Evolutionary conservation across 2,797 vertebrate species (phyloP).

Genomic region (Trematomus bernacchii): DNA sequence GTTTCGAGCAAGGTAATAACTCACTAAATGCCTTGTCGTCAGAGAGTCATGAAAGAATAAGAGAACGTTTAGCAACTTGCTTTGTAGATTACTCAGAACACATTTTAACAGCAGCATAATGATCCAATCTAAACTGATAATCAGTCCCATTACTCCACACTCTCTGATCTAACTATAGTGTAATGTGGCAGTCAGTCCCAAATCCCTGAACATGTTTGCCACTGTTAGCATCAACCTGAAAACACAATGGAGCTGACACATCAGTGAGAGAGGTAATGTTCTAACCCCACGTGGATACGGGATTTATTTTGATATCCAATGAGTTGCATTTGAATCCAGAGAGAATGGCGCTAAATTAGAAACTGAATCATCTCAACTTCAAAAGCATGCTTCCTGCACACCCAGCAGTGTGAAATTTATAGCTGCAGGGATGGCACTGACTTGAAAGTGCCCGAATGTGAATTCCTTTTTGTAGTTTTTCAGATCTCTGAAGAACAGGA

Average conservation of each 20-base stretch:
- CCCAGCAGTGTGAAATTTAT: conserved; percentile 78
- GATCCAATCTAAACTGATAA: conserved; percentile 55
- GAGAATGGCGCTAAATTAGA: conserved; percentile 80
- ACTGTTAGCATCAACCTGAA: conserved; percentile 50
- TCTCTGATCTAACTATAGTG: conserved; percentile 35
- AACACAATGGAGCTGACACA: conserved; percentile 49
- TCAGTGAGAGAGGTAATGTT: conserved; percentile 7
- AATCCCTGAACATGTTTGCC: conserved; percentile 44
- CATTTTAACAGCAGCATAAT: conserved; percentile 42
- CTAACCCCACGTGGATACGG: conserved; percentile 37
- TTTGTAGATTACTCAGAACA: conserved; percentile 26
- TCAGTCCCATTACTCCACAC: conserved; percentile 40
- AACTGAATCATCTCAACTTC: conserved; percentile 82
- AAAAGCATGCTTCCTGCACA: conserved; percentile 76
- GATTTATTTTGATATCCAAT: conserved; percentile 58
- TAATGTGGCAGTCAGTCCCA: conserved; percentile 29
- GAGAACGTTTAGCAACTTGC: conserved; percentile 39
- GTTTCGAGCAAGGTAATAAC: conserved; percentile 55
- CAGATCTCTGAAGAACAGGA: conserved; percentile 59
- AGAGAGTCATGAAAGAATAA: conserved; percentile 36
- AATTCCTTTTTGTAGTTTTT: conserved; percentile 71
- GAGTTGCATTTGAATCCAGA: conserved; percentile 67
- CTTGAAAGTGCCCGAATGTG: conserved; percentile 78
- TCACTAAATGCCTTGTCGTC: conserved; percentile 36
- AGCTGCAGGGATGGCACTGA: conserved; percentile 72